Percentiles rank a stretch among this genome's conserved stretches.
Conservation (phyloP, 2,888 invertebrate genomes). For the Drosophila flavopinicola region DNA sequence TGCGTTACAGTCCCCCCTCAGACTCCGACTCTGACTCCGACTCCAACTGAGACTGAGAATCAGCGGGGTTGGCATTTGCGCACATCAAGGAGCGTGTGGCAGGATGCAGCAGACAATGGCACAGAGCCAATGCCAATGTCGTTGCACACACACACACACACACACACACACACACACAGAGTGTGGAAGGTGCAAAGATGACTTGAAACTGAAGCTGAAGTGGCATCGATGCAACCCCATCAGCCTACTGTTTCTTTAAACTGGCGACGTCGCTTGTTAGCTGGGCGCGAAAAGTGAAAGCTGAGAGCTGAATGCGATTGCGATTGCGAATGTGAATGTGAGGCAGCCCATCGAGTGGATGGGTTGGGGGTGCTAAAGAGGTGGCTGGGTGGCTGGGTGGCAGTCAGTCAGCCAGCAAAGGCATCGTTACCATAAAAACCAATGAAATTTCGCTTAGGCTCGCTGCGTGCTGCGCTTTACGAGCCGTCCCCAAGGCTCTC, state of each 20-base stretch:
- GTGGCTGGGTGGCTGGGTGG: too few species aligned
- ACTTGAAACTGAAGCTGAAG: conserved; percentile 23
- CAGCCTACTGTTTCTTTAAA: conserved; percentile 7
- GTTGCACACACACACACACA: too few species aligned
- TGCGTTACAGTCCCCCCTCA: too few species aligned
- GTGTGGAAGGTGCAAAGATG: conserved; percentile 51
- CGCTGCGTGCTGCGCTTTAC: conserved; percentile 68
- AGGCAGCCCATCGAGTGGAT: neutral
- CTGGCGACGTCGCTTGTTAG: conserved; percentile 15
- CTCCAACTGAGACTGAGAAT: neutral
- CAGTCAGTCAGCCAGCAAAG: conserved; percentile 15
- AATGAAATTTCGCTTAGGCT: conserved; percentile 77
- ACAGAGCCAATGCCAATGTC: conserved; percentile 42
- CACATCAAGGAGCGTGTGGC: conserved; percentile 17
- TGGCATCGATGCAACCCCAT: conserved; percentile 29
- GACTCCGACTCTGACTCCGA: too few species aligned
- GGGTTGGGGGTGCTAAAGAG: too few species aligned
- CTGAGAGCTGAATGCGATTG: conserved; percentile 11
- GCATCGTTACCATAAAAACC: conserved; percentile 68
- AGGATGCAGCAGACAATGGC: conserved; percentile 43
- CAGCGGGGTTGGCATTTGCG: conserved; percentile 36
- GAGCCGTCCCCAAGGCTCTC: conserved; percentile 55
- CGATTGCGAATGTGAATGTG: neutral
- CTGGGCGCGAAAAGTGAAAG: conserved; percentile 59
- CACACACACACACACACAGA: too few species aligned